Percentiles rank a stretch among this genome's conserved stretches.
Conservation (phyloP, 2,113 vertebrate genomes). For the Rhombomys opimus region DNA sequence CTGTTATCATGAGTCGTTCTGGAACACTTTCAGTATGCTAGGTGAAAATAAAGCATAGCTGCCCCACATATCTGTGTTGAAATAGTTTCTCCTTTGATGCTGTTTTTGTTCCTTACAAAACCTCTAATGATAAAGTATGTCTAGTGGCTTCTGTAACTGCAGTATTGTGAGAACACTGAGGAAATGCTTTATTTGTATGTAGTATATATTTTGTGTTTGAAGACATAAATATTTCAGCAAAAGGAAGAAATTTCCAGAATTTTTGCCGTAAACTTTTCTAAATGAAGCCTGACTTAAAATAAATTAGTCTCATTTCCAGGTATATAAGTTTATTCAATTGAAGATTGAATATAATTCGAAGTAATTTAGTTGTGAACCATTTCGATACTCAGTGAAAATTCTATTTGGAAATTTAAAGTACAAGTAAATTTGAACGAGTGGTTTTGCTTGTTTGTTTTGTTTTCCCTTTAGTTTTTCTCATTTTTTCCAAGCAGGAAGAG, state of each 20-base stretch:
- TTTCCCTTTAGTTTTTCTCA: neutral
- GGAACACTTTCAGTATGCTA: neutral
- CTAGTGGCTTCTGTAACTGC: neutral
- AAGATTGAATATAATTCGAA: slow-evolving; percentile 48
- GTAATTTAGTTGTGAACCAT: slow-evolving; percentile 48
- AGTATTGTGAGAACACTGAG: slow-evolving; percentile 11
- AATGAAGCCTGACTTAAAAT: slow-evolving; percentile 48
- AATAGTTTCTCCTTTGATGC: slow-evolving; percentile 17
- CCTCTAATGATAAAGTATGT: neutral
- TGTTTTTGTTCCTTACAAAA: slow-evolving; percentile 11
- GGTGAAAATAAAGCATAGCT: slow-evolving; percentile 22
- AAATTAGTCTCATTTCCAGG: slow-evolving; percentile 45
- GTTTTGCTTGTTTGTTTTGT: neutral
- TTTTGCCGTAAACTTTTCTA: slow-evolving; percentile 46
- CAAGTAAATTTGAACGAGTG: neutral
- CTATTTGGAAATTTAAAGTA: slow-evolving; percentile 41
- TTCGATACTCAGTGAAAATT: slow-evolving; percentile 31
- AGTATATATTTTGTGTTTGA: slow-evolving; percentile 9
- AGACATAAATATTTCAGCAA: slow-evolving; percentile 3
- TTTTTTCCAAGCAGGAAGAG: slow-evolving; percentile 27
- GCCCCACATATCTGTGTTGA: neutral
- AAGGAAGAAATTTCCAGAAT: neutral
- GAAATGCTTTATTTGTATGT: neutral
- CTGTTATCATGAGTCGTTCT: neutral
- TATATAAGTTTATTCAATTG: slow-evolving; percentile 16